Conservation (phyloP, 2,113 vertebrate species). For the Callionymus lyra region DNA sequence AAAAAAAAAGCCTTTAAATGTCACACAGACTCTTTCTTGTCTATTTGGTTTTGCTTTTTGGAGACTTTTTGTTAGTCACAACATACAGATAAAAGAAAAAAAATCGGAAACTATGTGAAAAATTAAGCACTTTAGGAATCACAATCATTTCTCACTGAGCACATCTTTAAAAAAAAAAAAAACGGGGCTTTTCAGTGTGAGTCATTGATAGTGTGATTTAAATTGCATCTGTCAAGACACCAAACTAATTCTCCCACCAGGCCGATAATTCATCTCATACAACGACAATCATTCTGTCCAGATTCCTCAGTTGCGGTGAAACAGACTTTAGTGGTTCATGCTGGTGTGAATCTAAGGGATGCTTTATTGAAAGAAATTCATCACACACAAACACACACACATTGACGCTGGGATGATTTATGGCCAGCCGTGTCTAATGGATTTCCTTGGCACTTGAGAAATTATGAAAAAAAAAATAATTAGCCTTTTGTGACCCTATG, state of each 20-base stretch:
- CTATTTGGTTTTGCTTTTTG: too few species aligned
- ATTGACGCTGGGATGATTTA: slow-evolving; percentile 60
- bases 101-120: too few species aligned
- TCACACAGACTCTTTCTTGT: too few species aligned
- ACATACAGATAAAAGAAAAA: too few species aligned
- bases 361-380: slow-evolving; percentile 22
- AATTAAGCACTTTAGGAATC: too few species aligned
- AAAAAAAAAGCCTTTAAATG: too few species aligned
- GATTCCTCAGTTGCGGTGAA: slow-evolving; percentile 7
- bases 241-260: slow-evolving; percentile 17
- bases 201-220: slow-evolving; percentile 16
- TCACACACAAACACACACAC: slow-evolving; percentile 6
- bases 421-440: slow-evolving; percentile 64
- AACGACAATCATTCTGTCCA: background rate
- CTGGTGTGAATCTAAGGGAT: slow-evolving; percentile 20
- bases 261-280: slow-evolving; percentile 20
- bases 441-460: slow-evolving; percentile 63
- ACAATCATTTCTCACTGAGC: too few species aligned
- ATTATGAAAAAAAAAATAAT: slow-evolving; percentile 71
- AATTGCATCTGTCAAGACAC: slow-evolving; percentile 21
- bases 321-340: background rate
- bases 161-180: too few species aligned
- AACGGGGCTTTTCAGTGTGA: too few species aligned
- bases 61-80: too few species aligned
- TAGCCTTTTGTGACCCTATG: slow-evolving; percentile 66